phyloP scores from a whole-genome alignment of 2,888 invertebrate species.

The Volucella inanis region DNA sequence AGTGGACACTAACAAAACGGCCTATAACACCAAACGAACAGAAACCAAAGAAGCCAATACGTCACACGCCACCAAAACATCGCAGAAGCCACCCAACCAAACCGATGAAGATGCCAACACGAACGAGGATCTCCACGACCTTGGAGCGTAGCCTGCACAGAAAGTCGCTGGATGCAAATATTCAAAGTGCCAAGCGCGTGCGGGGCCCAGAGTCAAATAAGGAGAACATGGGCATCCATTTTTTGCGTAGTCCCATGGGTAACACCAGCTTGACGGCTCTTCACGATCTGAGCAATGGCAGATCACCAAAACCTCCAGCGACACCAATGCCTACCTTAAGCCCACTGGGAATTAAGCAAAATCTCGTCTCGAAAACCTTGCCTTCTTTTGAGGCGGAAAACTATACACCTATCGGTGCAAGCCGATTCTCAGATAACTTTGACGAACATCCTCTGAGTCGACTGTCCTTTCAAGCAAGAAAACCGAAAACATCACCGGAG shows the following conservation, averaged over 20 bases:
- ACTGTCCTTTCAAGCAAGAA: slow-evolving; percentile 69
- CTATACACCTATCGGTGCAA: slow-evolving; percentile 22
- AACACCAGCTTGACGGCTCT: slow-evolving; percentile 80
- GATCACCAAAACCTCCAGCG: slow-evolving; percentile 78
- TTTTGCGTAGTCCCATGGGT: slow-evolving; percentile 80
- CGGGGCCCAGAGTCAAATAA: slow-evolving; percentile 79
- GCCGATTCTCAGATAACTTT: slow-evolving; percentile 75
- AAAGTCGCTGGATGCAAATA: slow-evolving; percentile 78
- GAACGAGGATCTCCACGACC: slow-evolving; percentile 76
- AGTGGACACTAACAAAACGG: slow-evolving; percentile 75
- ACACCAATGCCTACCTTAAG: slow-evolving; percentile 56
- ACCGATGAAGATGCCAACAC: slow-evolving; percentile 79
- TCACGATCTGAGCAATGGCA: slow-evolving; percentile 82
- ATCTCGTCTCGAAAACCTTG: slow-evolving; percentile 13
- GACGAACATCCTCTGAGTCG: slow-evolving; percentile 66
- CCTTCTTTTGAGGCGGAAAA: slow-evolving; percentile 55
- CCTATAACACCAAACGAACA: slow-evolving; percentile 34
- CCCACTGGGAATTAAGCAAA: slow-evolving; percentile 47
- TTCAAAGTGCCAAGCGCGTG: slow-evolving; percentile 26
- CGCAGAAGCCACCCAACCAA: slow-evolving; percentile 16
- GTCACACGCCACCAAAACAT: slow-evolving; percentile 38
- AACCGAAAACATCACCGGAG: slow-evolving; percentile 45
- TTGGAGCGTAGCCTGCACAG: slow-evolving; percentile 79
- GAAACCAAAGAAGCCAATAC: slow-evolving; percentile 54
- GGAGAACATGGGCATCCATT: slow-evolving; percentile 81